These are phyloP conservation scores for Zygaena filipendulae DNA, from an alignment of 2,888 invertebrate species.

Conservation along the genomic window DNA sequence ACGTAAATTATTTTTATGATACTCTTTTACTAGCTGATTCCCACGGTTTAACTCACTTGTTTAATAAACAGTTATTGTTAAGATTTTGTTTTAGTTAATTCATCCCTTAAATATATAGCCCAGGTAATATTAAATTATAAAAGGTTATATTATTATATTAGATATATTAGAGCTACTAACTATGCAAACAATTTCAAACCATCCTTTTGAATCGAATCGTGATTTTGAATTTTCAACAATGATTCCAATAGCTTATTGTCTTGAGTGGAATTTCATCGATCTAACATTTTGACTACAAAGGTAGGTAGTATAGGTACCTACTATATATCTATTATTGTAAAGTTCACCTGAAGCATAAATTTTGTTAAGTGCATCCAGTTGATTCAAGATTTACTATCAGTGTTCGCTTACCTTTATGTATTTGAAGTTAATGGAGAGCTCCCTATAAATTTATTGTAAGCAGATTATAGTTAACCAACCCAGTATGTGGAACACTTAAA, in stretches of 20 bases:
- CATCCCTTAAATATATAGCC: not conserved
- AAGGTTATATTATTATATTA: conserved; percentile 1
- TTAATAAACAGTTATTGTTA: not conserved
- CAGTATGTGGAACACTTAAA: too few relatives aligned
- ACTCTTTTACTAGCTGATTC: too few relatives aligned
- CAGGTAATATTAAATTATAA: too few relatives aligned
- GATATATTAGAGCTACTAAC: too few relatives aligned
- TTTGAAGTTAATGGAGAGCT: not conserved
- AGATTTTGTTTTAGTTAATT: not conserved
- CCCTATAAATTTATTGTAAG: conserved; percentile 8
- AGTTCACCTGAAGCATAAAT: conserved; percentile 47
- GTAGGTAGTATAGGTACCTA: too few relatives aligned
- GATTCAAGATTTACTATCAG: conserved; percentile 26
- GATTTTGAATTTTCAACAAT: conserved; percentile 24
- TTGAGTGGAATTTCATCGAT: conserved; percentile 26
- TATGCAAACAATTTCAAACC: too few relatives aligned
- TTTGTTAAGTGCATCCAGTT: conserved; percentile 29
- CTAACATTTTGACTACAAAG: conserved; percentile 33
- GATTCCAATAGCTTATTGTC: conserved; percentile 37
- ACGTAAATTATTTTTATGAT: too few relatives aligned
- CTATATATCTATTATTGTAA: conserved; percentile 29
- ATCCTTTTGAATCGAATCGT: too few relatives aligned
- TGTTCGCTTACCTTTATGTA: conserved; percentile 1
- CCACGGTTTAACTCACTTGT: too few relatives aligned
- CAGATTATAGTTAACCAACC: too few relatives aligned